Evolutionary conservation across 2,797 vertebrate genomes (phyloP).

Genomic region (Phaenicophaeus curvirostris): DNA sequence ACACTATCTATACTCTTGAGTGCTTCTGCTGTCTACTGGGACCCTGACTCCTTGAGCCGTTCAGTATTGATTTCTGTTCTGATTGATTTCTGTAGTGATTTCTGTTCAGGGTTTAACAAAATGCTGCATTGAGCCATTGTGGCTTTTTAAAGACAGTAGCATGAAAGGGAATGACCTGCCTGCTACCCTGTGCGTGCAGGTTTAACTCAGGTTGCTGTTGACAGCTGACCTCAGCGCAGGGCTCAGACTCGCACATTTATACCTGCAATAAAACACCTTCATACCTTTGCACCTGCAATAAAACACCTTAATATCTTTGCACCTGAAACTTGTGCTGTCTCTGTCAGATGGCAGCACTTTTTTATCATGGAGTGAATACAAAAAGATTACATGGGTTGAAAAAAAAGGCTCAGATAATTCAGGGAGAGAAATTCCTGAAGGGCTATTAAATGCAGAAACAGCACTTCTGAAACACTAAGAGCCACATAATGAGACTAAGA

Average conservation of each 20-base stretch:
- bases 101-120: neutral
- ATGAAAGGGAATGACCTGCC: neutral
- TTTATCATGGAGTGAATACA: fast-evolving
- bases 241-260: neutral
- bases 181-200: neutral
- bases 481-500: neutral
- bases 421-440: neutral
- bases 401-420: neutral
- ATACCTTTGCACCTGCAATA: neutral
- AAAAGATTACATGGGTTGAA: neutral
- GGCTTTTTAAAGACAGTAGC: neutral
- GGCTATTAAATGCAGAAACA: neutral
- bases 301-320: neutral
- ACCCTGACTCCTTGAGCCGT: neutral
- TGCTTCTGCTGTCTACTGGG: neutral
- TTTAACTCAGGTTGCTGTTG: neutral
- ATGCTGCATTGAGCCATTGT: neutral
- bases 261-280: neutral
- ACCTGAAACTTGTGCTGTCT: neutral
- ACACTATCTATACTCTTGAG: neutral
- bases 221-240: neutral
- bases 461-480: neutral
- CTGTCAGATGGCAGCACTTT: neutral
- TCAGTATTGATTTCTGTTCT: neutral
- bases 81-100: neutral